These are phyloP conservation scores for Benthosema pterotum DNA, from an alignment of 2,797 vertebrate genomes.

Conservation along the genomic window DNA sequence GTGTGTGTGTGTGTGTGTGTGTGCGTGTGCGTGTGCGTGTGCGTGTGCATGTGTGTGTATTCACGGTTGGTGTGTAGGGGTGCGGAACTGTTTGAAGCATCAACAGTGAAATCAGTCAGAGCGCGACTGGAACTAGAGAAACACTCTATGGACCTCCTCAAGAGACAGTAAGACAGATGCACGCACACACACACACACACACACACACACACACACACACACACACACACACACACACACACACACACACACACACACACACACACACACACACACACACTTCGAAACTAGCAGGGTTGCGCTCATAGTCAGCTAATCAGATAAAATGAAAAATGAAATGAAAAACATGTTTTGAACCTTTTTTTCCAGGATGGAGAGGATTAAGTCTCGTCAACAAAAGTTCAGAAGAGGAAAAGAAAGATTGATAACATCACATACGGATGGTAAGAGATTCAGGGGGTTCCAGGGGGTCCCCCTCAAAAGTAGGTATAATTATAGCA, in stretches of 20 bases:
- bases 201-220: constrained; percentile 8
- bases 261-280: not conserved
- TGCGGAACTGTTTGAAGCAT: constrained; percentile 94
- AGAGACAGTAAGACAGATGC: constrained; percentile 88
- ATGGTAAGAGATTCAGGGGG: not conserved
- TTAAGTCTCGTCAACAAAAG: constrained; percentile 94
- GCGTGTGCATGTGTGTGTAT: constrained; percentile 13
- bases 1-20: not conserved
- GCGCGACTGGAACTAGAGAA: constrained; percentile 94
- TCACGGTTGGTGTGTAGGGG: too few relatives aligned
- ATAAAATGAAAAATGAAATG: not conserved
- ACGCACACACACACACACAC: constrained; percentile 1
- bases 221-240: constrained; percentile 4
- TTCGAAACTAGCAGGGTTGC: too few relatives aligned
- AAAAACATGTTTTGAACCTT: not conserved
- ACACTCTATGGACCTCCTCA: constrained; percentile 94
- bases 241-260: not conserved
- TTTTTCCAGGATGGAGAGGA: constrained; percentile 90
- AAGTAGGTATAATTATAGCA: too few relatives aligned
- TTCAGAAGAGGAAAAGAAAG: constrained; percentile 95
- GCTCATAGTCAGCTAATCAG: too few relatives aligned
- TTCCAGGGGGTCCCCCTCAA: too few relatives aligned
- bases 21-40: constrained; percentile 16
- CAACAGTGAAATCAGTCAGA: constrained; percentile 93
- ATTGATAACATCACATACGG: constrained; percentile 75